Evolutionary conservation across 2,797 vertebrate genomes (phyloP), one percentile per base, ranked within the genome.

Genomic region (Parotocinclus haroldoi): DNA sequence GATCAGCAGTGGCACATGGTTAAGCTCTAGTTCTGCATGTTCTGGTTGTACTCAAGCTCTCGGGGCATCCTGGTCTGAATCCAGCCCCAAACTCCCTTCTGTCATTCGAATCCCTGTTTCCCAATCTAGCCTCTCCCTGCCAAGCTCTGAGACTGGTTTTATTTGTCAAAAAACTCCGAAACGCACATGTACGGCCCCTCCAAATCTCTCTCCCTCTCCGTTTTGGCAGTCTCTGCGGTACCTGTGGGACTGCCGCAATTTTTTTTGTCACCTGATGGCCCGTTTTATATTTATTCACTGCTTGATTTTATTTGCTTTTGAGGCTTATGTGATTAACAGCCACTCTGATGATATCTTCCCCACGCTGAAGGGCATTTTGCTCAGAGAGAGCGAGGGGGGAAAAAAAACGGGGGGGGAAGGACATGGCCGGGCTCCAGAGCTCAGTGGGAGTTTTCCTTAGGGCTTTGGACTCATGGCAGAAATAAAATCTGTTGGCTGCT

Each of bases 261-360:
- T 49, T 46, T 53, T 49, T 60, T 17, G 36, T 46, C 63, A 71
- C 69, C 63, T 66, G 69, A 72, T 51, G 63, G 63, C 51, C 50
- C 16, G 9, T 49, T 58, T 64, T 66, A 48, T 66, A 56, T 72
- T 61, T 66, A 72, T 61, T 61, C 52, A 56, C 51, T 10, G 19
- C 61, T 72, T 66, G 69, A 72, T 61, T 72, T 67, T 66, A 66
- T 72, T 61, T 71, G 63, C 54, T 45, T 49, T 54, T 60, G 45
- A 54, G 58, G 63, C 48, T 66, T 66, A 66, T 61, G 52, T 66
- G 69, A 66, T 72, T 72, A 72, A 72, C 45, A 58, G 18, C 39
- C 38, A 54, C 54, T 56, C 69, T 17, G 51, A 61, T 72, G 58
- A 17, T 72, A 66, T 71, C 63, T 66, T 53, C 49, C 42, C 42